Evolutionary conservation across 2,113 vertebrate genomes (phyloP).

Genomic region (Chionomys nivalis): DNA sequence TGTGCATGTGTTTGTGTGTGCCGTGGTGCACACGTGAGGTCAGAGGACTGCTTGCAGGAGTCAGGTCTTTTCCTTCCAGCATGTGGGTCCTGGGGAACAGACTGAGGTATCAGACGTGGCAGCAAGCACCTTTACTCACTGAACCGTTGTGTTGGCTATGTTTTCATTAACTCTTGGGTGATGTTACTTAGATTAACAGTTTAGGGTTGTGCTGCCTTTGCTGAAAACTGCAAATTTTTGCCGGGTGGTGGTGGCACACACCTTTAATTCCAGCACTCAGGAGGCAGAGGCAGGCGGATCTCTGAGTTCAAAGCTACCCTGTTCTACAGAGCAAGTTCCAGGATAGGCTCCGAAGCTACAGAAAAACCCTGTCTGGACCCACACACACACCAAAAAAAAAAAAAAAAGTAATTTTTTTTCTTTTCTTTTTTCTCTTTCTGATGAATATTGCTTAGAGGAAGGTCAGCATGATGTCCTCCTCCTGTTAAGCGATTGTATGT

Average conservation of each 20-base stretch:
- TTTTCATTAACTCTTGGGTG: slow-evolving; percentile 40
- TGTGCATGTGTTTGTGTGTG: background rate
- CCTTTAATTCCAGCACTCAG: too few species aligned
- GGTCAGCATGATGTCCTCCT: slow-evolving; percentile 30
- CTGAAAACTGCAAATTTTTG: slow-evolving; percentile 39
- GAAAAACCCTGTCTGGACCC: too few species aligned
- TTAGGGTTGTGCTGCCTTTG: slow-evolving; percentile 42
- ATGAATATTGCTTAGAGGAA: slow-evolving; percentile 57
- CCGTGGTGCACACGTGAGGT: too few species aligned
- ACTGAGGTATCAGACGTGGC: background rate
- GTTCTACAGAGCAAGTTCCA: too few species aligned
- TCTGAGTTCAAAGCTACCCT: too few species aligned
- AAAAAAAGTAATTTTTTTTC: too few species aligned
- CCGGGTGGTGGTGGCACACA: too few species aligned
- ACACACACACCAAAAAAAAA: too few species aligned
- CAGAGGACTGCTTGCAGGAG: background rate
- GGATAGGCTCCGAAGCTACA: too few species aligned
- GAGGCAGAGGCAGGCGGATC: too few species aligned
- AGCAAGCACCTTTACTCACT: background rate
- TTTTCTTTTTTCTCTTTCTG: background rate
- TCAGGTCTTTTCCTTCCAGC: background rate
- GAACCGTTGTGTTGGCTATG: background rate
- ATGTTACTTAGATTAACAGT: slow-evolving; percentile 16
- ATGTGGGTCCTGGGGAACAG: background rate
- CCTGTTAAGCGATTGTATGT: slow-evolving; percentile 46